Base-by-base conservation (phyloP, 2,888 invertebrate species). In the Caenorhabditis plicata region DNA sequence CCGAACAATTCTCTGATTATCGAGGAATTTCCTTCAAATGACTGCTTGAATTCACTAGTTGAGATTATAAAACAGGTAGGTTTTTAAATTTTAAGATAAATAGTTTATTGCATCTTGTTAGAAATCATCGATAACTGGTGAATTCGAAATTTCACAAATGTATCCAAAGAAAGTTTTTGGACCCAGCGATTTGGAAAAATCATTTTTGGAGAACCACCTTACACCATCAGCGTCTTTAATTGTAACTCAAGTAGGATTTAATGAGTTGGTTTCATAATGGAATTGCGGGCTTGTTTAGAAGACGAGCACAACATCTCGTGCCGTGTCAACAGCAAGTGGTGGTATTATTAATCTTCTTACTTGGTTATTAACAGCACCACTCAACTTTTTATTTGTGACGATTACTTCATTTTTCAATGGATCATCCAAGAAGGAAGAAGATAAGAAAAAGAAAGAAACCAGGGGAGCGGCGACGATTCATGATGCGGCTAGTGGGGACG, bases 1-100 rank as follows among this genome's bases (percentile, higher is more conserved):
- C 68, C 71, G 0, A 62, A 66, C 31, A 56, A 55, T 1, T 52
- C 50, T 5, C 20, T 43, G 0, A 48, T 65, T 19, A 44, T 62
- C 13, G 65, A 68, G 31, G 68, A 71, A 15, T 68, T 71, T 38
- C 47, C 68, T 9, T 64, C 71, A 8, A 41, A 41, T 8, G 71
- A 71, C 31, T 44, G 46, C 9, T 55, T 71, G 8, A 19, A 41
- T 11, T 48, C 50, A 2, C 46, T 68, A 17, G 35, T 57, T 15
- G 58, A 50, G n/a, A 44, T 55, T 15, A 52, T 68, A 17, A 35
- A 26, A 3, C 43, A 46, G 26, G 53, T 53, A 22, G 5, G 41
- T 48, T 19, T 27, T 27, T 13, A 9, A 27, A n/a, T n/a, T n/a
- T 13, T 27, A 13, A 13, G 13, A 9, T 27, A 13, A 7, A 27